phyloP scores from a whole-genome alignment of 2,888 invertebrate species.

The Drosophila neonasuta region DNA sequence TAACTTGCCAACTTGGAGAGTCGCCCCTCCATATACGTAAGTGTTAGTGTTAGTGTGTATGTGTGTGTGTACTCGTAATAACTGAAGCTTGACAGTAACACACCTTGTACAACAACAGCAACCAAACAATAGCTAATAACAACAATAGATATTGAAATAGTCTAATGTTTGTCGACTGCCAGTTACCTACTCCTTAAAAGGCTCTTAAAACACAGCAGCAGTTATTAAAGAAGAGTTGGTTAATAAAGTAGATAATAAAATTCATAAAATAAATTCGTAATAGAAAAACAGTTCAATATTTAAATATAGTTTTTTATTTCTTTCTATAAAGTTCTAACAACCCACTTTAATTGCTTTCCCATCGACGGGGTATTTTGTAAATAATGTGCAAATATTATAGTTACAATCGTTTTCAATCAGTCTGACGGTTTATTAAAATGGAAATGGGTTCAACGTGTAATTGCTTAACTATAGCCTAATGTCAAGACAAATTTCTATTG shows the following conservation, averaged over 20 bases:
- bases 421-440: constrained; percentile 49
- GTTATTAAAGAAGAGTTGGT: neutral
- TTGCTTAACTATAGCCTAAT: constrained; percentile 50
- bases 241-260: neutral
- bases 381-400: constrained; percentile 58
- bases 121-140: constrained; percentile 38
- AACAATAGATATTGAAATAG: constrained; percentile 20
- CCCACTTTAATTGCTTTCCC: neutral
- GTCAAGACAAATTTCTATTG: constrained; percentile 66
- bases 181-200: constrained; percentile 12
- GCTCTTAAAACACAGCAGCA: neutral
- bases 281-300: no score
- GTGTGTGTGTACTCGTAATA: constrained; percentile 32
- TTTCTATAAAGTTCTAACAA: no score
- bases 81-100: constrained; percentile 72
- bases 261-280: neutral
- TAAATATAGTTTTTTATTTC: no score
- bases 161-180: constrained; percentile 7
- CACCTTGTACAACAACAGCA: constrained; percentile 57
- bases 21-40: constrained; percentile 31
- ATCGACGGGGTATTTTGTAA: constrained; percentile 30
- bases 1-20: constrained; percentile 68
- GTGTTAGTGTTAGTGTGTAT: constrained; percentile 8
- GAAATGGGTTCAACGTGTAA: constrained; percentile 61
- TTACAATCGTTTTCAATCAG: constrained; percentile 51